Evolutionary conservation across 2,888 invertebrate species (phyloP), one percentile per base, ranked within the genome.

Genomic region (Mesoligia furuncula): DNA sequence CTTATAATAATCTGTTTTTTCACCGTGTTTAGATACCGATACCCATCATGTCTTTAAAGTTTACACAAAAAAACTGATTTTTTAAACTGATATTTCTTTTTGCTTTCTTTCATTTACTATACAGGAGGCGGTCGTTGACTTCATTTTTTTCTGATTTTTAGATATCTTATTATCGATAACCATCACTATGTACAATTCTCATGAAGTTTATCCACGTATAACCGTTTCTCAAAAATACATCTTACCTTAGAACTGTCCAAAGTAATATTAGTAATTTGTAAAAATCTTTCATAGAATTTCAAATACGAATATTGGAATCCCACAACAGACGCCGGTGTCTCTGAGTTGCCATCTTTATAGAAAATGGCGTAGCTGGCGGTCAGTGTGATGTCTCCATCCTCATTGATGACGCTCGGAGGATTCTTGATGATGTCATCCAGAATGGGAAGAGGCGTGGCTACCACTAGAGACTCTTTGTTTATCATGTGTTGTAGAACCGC

Each of bases 271-370:
- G 95, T 95, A 51, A 98, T 97, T 80, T 98, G 97, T 73, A 97
- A 96, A 92, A 99, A 98, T 79, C 98, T 97, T 5, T 97, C 95
- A 80, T 97, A 97, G 92, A 99, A 97, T 70, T 97, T 96, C 0
- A 95, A 95, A 92, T 98, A 98, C 2, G 98, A 97, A 93, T 98
- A 98, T 91, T 99, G 98, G 86, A 98, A 98, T 0, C 99, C 99
- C 6, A 99, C 98, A 2, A 99, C 99, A 39, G 98, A 98, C 0
- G 98, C 99, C 0, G 99, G 98, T 0, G 99, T 98, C 91, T 98
- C 97, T 48, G 97, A 97, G 4, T 98, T 97, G 13, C 97, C 98
- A 89, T 98, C 98, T 81, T 98, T 97, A 24, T 98, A 98, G 91
- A 98, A 99, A 85, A 99, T 98, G 0, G 99, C 99, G 91, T 98